Percentiles rank a stretch among this genome's conserved stretches.
These are phyloP conservation scores for Hemaris fuciformis DNA, from an alignment of 2,888 invertebrate genomes.

Conservation along the genomic window DNA sequence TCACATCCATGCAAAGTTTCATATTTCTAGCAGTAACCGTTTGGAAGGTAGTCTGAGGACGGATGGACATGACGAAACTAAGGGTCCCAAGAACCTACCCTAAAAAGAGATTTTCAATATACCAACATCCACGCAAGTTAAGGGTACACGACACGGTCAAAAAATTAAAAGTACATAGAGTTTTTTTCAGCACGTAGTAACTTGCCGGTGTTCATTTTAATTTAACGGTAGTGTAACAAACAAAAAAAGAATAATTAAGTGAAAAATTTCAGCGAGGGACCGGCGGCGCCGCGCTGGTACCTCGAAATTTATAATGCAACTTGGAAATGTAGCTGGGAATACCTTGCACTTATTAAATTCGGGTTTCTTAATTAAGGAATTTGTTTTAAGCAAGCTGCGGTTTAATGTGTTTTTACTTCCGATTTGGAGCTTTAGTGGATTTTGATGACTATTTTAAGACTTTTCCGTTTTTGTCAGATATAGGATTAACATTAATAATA, in stretches of 20 bases:
- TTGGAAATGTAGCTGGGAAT: slow-evolving; percentile 3
- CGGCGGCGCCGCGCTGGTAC: not conserved
- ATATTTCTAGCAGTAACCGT: too few relatives aligned
- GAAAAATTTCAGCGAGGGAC: slow-evolving; percentile 29
- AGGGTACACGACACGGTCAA: slow-evolving; percentile 36
- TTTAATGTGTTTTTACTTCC: not conserved
- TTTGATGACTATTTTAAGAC: not conserved
- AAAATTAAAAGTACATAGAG: slow-evolving; percentile 32
- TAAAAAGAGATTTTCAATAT: not conserved
- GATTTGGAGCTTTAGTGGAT: not conserved
- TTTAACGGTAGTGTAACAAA: slow-evolving; percentile 33
- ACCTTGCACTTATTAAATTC: slow-evolving; percentile 14
- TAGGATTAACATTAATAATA: too few relatives aligned
- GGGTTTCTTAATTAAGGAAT: slow-evolving; percentile 14
- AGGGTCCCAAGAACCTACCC: not conserved
- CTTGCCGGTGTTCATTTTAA: slow-evolving; percentile 38
- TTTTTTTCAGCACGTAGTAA: slow-evolving; percentile 30
- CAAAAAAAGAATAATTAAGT: slow-evolving; percentile 46
- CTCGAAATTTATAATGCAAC: slow-evolving; percentile 13
- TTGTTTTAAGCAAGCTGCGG: not conserved
- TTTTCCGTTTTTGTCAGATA: too few relatives aligned
- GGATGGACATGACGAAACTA: not conserved
- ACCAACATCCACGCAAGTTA: slow-evolving; percentile 13
- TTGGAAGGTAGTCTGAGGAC: too few relatives aligned
- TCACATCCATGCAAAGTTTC: too few relatives aligned